Evolutionary conservation across 2,113 vertebrate genomes (phyloP).

Genomic region (Microcebus murinus): DNA sequence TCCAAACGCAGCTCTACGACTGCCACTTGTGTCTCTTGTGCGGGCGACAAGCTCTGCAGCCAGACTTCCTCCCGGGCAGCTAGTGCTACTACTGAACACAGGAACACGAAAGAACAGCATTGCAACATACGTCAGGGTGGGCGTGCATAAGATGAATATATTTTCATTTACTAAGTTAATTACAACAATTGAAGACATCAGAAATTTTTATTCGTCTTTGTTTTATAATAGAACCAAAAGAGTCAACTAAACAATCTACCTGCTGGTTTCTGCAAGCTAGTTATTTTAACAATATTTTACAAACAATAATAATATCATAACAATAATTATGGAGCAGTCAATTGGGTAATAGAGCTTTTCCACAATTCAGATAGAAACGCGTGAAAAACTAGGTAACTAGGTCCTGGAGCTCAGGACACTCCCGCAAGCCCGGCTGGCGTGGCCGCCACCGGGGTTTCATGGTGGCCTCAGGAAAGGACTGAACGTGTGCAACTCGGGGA

Average conservation of each 20-base stretch:
- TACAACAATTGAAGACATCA: background rate
- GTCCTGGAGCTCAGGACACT: background rate
- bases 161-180: background rate
- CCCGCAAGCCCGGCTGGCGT: fast-evolving
- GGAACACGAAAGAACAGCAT: background rate
- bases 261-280: background rate
- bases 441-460: fast-evolving
- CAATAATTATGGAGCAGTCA: background rate
- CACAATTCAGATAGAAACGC: slow-evolving; percentile 28
- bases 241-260: background rate
- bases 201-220: slow-evolving; percentile 34
- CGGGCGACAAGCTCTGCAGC: fast-evolving
- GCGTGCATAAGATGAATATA: background rate
- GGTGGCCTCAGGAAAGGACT: fast-evolving
- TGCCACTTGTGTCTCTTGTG: fast-evolving
- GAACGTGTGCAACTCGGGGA: fast-evolving
- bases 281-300: background rate
- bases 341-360: background rate
- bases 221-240: slow-evolving; percentile 3
- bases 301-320: background rate
- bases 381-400: background rate
- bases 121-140: background rate
- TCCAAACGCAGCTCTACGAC: background rate
- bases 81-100: fast-evolving
- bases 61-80: background rate